Base-by-base conservation (phyloP, 2,797 vertebrate species). In the Typhlichthys eigenmanni region DNA sequence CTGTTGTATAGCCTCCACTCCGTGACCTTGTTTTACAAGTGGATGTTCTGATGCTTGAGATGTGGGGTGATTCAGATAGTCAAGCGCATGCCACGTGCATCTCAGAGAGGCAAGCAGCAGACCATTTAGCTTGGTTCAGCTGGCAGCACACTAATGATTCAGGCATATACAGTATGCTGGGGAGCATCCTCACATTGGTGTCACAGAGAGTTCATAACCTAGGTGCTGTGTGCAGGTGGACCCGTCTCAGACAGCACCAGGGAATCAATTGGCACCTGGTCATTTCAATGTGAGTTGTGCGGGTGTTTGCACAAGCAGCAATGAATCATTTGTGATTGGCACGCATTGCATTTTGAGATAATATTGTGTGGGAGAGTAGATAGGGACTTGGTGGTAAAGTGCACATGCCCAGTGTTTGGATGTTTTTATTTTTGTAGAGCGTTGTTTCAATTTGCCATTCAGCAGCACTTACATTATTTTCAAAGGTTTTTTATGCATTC, bases 101-200 rank as follows among this genome's bases (percentile, higher is more conserved):
- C 69, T 81, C 77, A 62, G 71, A 80, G 74, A 70, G 78, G 72
- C 71, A 29, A 29, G 24, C 66, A 4, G 67, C 56, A 81, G 76
- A 72, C 67, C 65, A 78, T 84, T 86, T 82, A 72, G 68, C 72
- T 68, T 24, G 70, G 64, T 75, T 85, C 76, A 76, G 68, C 64
- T 76, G 76, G 72, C 81, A 82, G 84, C 58, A 17, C 81, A 87
- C 79, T 87, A 85, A 88, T 88, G 72, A 89, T 87, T 89, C 78
- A 87, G 72, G 74, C 71, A 72, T 73, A 70, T 67, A 29, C 24
- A 29, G 4, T 29, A 76, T 75, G 79, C 75, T 0, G 66, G 71
- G 75, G 72, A 50, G 70, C 65, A 69, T 85, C 87, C 81, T 78
- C 86, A 81, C 72, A 47, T 69, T 1, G 48, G 83, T 84, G 86